Evolutionary conservation across 2,888 invertebrate species (phyloP), one percentile per base, ranked within the genome.

Genomic region (Argynnis bischoffii): DNA sequence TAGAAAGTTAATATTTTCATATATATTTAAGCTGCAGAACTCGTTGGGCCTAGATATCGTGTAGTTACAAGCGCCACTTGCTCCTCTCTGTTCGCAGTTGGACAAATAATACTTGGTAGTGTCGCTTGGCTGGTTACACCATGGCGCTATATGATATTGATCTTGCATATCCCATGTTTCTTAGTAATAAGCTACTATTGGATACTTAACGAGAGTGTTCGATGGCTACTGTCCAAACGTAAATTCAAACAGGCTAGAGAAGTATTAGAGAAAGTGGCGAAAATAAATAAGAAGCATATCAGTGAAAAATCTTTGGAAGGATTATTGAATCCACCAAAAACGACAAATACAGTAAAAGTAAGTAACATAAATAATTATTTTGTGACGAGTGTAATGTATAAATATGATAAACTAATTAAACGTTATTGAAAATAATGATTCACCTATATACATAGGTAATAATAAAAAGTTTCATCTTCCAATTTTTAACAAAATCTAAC

Each of bases 191-290:
- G 92, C 2, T 96, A 96, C 80, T 94, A 95, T 74, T 95, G 96
- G 95, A 75, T 95, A n/a, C 75, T 91, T 8, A 78, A 84, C 0
- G 96, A 96, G 87, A 96, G 96, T 53, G 93, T 96, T n/a, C 93
- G 97, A 71, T 97, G 97, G 97, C 92, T 97, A 26, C 83, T 96
- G 8, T 94, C 95, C 1, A 95, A 95, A 74, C 93, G 94, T 35
- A 93, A 94, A 76, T 93, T 92, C 68, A 92, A 94, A 1, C 93
- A 95, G 75, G 96, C 96, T 0, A 94, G 93, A 74, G 79, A 77
- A 3, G 93, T 95, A 5, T 83, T 96, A 57, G 89, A 92, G n/a
- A 94, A 90, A 74, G 94, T 96, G 2, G 95, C 96, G 0, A 90
- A 82, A 73, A 87, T 94, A 0, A 96, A 96, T 75, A 93, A 90